phyloP scores from a whole-genome alignment of 2,113 vertebrate species.

The Myxocyprinus asiaticus region DNA sequence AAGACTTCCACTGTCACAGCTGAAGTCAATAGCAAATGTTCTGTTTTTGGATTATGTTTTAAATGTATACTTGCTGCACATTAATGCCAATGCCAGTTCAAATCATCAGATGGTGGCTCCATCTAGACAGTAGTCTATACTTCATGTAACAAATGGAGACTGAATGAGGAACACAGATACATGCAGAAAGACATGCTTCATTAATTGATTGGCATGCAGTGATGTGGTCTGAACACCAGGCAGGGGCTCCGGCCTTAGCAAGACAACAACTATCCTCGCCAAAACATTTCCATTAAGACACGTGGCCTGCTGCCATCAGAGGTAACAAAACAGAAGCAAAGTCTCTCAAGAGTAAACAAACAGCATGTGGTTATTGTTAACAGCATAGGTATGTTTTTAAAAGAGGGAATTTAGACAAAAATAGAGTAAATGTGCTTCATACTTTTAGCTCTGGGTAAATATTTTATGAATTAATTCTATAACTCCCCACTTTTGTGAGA shows the following conservation, averaged over 20 bases:
- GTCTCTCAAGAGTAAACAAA: conserved; percentile 43
- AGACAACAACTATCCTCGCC: conserved; percentile 18
- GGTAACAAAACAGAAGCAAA: conserved; percentile 5
- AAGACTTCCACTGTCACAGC: background rate
- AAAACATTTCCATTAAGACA: conserved; percentile 42
- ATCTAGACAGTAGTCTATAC: too few species aligned
- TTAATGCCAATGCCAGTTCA: too few species aligned
- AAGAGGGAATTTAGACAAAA: conserved; percentile 23
- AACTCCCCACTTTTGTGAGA: too few species aligned
- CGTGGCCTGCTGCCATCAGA: conserved; percentile 31
- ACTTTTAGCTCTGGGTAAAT: conserved; percentile 9
- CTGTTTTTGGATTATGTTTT: background rate
- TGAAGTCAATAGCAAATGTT: conserved; percentile 5
- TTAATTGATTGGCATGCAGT: conserved; percentile 33
- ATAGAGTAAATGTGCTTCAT: conserved; percentile 2
- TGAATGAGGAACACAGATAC: background rate
- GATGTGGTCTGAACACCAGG: conserved; percentile 21
- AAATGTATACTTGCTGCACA: too few species aligned
- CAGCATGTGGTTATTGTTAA: conserved; percentile 33
- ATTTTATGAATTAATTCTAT: too few species aligned
- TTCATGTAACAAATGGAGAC: too few species aligned
- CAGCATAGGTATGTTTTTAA: background rate
- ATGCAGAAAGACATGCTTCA: background rate
- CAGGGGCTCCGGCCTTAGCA: background rate
- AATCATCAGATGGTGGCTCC: too few species aligned